Percentiles rank a stretch among this genome's conserved stretches.
Conservation (phyloP, 2,113 vertebrate species). For the Athene noctua region DNA sequence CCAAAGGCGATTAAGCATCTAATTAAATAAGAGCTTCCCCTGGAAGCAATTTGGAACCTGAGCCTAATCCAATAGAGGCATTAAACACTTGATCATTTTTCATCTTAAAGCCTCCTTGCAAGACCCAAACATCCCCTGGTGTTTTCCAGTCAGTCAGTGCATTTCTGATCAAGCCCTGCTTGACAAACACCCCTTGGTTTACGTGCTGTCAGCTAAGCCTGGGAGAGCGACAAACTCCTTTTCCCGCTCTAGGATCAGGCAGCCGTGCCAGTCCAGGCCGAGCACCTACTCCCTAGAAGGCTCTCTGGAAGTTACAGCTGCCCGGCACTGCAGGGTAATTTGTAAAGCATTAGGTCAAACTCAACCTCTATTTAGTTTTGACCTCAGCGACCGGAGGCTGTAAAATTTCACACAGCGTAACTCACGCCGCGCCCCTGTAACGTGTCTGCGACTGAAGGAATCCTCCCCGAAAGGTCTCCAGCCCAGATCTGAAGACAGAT, state of each 20-base stretch:
- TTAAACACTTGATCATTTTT: constrained; percentile 65
- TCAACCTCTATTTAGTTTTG: background rate
- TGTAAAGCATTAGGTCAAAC: background rate
- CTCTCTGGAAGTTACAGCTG: background rate
- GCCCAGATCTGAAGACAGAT: background rate
- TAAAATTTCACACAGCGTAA: background rate
- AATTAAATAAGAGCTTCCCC: constrained; percentile 71
- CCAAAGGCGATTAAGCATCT: constrained; percentile 67
- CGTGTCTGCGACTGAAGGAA: background rate
- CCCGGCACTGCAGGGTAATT: background rate
- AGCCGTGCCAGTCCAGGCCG: background rate
- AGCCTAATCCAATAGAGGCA: constrained; percentile 64
- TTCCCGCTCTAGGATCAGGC: background rate
- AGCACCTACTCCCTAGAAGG: background rate
- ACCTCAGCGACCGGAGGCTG: background rate
- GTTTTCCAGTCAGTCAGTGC: constrained; percentile 23
- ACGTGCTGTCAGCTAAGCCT: background rate
- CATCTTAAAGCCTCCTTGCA: constrained; percentile 48
- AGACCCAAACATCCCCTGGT: constrained; percentile 60
- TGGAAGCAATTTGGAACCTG: constrained; percentile 61
- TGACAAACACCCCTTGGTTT: background rate
- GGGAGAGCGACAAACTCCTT: background rate
- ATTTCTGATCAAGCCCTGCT: background rate
- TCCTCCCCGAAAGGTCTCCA: background rate
- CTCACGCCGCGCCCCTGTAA: background rate